phyloP scores from a whole-genome alignment of 35 echinoderm and acorn worm genomes.

The Apostichopus japonicus region DNA sequence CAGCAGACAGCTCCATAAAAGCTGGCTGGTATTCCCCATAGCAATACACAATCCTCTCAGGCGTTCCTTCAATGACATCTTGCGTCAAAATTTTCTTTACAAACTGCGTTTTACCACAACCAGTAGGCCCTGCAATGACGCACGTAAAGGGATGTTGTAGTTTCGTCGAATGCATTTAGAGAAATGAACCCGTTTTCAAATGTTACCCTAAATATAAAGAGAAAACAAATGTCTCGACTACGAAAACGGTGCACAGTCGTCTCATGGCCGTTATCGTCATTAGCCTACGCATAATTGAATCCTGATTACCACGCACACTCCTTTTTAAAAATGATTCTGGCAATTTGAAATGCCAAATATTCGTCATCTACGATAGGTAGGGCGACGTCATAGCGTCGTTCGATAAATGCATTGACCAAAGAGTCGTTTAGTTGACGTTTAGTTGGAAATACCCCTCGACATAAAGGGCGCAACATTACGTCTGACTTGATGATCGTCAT shows the following conservation, averaged over 20 bases:
- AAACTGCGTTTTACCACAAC: conserved; percentile 54
- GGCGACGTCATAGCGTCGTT: background rate
- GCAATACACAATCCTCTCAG: conserved; percentile 50
- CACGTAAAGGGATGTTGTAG: conserved; percentile 39
- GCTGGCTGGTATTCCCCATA: conserved; percentile 58
- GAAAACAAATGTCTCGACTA: too few species aligned
- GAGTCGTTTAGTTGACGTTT: background rate
- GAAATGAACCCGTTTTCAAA: background rate
- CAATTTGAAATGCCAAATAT: conserved; percentile 5
- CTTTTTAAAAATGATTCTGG: background rate
- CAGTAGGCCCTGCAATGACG: conserved; percentile 36
- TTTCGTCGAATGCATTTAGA: conserved; percentile 28
- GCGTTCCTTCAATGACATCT: conserved; percentile 46
- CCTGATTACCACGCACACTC: background rate
- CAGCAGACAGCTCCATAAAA: conserved; percentile 47
- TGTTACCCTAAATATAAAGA: too few species aligned
- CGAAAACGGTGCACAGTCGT: too few species aligned
- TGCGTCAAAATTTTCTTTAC: conserved; percentile 27
- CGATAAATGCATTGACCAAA: conserved; percentile 28
- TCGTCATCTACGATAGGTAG: conserved; percentile 3
- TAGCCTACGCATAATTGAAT: too few species aligned
- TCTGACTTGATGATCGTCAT: too few species aligned
- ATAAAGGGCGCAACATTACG: too few species aligned
- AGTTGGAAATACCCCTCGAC: too few species aligned
- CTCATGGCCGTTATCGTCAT: too few species aligned